phyloP scores from a whole-genome alignment of 2,113 vertebrate genomes.

The Neogale vison region DNA sequence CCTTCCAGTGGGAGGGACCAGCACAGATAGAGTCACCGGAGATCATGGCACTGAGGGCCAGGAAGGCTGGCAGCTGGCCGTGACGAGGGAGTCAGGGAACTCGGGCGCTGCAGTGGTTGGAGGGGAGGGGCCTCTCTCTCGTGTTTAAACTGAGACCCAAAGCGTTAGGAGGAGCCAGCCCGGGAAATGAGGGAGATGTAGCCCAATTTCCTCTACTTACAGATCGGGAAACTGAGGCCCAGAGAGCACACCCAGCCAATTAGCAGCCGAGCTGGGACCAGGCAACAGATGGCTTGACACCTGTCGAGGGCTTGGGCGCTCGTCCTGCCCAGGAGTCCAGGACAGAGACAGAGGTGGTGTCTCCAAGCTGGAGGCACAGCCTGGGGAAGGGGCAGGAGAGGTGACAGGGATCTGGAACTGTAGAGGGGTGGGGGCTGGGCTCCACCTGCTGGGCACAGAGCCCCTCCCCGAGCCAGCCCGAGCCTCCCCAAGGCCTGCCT shows the following conservation, averaged over 20 bases:
- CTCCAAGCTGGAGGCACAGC: neutral
- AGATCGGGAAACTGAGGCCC: conserved; percentile 26
- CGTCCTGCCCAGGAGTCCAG: neutral
- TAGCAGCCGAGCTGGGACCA: neutral
- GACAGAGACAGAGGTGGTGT: neutral
- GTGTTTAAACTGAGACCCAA: neutral
- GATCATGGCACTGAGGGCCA: fast-evolving
- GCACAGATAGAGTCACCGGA: neutral
- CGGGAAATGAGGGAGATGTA: neutral
- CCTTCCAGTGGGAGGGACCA: neutral
- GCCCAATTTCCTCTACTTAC: neutral
- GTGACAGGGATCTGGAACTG: neutral
- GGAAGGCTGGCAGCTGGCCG: fast-evolving
- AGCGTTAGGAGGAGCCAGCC: neutral
- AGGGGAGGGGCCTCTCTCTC: fast-evolving
- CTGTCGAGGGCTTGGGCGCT: neutral
- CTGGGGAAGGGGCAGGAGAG: neutral
- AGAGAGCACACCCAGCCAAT: neutral
- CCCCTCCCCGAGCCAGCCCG: fast-evolving
- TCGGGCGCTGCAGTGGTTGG: fast-evolving
- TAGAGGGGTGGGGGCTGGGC: fast-evolving
- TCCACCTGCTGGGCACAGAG: neutral
- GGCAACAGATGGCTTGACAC: neutral
- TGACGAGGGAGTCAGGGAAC: fast-evolving
- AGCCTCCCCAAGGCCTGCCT: neutral